phyloP scores from a whole-genome alignment of 2,888 invertebrate genomes.

The Encarsia formosa region DNA sequence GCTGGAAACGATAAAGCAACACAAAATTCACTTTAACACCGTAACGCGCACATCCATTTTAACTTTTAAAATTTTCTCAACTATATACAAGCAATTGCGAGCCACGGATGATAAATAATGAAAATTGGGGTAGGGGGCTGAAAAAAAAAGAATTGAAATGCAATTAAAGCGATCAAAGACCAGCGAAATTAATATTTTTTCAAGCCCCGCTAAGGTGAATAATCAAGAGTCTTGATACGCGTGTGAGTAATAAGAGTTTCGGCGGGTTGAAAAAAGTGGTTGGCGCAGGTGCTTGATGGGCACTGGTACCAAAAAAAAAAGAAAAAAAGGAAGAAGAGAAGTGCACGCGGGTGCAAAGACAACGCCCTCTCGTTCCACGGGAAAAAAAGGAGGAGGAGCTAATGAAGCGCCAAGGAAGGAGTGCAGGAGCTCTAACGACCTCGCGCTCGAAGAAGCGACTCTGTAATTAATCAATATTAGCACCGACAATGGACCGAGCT shows the following conservation, averaged over 20 bases:
- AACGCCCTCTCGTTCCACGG: too few species aligned
- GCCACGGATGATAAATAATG: too few species aligned
- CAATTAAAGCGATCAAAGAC: conserved; percentile 18
- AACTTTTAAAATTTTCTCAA: too few species aligned
- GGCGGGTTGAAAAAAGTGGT: neutral
- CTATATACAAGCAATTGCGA: too few species aligned
- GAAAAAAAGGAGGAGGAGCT: conserved; percentile 2
- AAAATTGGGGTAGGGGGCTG: neutral
- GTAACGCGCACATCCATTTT: too few species aligned
- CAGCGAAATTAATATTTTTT: conserved; percentile 21
- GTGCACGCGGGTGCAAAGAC: too few species aligned
- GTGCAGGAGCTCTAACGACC: conserved; percentile 19
- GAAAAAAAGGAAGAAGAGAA: neutral
- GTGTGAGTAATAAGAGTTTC: neutral
- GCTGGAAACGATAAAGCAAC: too few species aligned
- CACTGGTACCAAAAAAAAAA: neutral
- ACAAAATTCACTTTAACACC: too few species aligned
- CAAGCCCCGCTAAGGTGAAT: neutral
- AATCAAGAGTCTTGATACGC: neutral
- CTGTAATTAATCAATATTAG: conserved; percentile 50
- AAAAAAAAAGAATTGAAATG: neutral
- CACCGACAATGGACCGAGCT: conserved; percentile 42
- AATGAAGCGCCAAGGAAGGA: conserved; percentile 16
- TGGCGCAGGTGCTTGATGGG: neutral
- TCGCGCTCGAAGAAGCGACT: conserved; percentile 26